Conservation (phyloP, 2,797 vertebrate genomes). For the Acanthis flammea region DNA sequence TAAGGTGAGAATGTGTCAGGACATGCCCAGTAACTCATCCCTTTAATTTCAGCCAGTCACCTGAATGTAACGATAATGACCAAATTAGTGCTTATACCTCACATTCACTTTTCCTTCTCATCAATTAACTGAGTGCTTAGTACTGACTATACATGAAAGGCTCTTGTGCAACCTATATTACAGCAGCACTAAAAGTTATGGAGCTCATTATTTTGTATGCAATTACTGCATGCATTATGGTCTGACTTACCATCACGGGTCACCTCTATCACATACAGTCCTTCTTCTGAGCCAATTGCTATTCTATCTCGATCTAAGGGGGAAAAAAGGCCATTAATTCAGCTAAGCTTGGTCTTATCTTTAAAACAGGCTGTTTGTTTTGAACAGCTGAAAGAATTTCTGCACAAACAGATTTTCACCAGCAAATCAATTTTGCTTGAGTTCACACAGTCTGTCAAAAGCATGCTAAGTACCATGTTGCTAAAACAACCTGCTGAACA, state of each 20-base stretch:
- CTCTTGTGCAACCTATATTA: not conserved
- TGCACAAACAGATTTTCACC: not conserved
- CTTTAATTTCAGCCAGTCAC: conserved; percentile 9
- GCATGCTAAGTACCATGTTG: not conserved
- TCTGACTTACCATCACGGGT: conserved; percentile 89
- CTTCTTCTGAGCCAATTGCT: conserved; percentile 91
- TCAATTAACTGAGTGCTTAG: not conserved
- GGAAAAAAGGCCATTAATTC: conserved; percentile 4
- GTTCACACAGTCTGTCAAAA: not conserved
- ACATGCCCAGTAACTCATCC: not conserved
- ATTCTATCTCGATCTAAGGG: conserved; percentile 90
- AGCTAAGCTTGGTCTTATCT: not conserved
- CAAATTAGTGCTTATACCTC: not conserved
- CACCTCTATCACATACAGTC: conserved; percentile 92
- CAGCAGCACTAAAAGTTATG: not conserved
- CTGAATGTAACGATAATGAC: not conserved
- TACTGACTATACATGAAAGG: not conserved
- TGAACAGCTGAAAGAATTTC: not conserved
- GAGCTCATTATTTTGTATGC: not conserved
- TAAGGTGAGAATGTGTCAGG: not conserved
- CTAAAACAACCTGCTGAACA: not conserved
- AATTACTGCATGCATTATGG: not conserved
- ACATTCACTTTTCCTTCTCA: not conserved
- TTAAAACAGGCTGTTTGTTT: not conserved
- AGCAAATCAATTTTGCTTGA: not conserved